Conservation (phyloP, 2,113 vertebrate species). For the Ranitomeya variabilis region DNA sequence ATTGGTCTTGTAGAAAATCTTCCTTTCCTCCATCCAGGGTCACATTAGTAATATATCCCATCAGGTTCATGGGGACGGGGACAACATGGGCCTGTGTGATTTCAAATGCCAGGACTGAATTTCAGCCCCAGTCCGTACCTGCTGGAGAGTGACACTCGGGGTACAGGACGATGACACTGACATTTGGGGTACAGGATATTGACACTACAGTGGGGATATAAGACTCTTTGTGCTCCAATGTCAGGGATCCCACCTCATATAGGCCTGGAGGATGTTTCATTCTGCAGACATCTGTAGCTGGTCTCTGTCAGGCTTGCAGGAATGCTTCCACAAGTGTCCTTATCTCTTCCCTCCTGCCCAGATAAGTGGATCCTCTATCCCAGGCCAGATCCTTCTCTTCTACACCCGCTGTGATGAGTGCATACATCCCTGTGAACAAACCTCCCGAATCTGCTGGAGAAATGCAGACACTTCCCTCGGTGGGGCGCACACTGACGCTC, state of each 20-base stretch:
- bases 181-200: background rate
- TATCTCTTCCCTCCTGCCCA: constrained; percentile 19
- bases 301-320: constrained; percentile 27
- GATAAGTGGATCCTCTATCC: constrained; percentile 30
- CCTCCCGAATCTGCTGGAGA: background rate
- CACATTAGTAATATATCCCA: too few species aligned
- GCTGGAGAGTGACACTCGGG: too few species aligned
- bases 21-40: too few species aligned
- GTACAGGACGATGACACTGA: too few species aligned
- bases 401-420: constrained; percentile 1
- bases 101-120: too few species aligned
- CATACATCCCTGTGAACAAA: background rate
- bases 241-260: background rate
- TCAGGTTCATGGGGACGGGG: too few species aligned
- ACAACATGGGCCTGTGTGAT: too few species aligned
- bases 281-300: constrained; percentile 2
- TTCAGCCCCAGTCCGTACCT: too few species aligned
- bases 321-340: constrained; percentile 14
- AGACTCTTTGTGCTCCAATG: too few species aligned
- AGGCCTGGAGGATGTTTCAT: background rate
- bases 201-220: background rate
- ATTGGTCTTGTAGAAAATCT: too few species aligned
- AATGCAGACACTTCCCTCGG: background rate
- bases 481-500: background rate
- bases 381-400: background rate